phyloP scores from a whole-genome alignment of 2,113 vertebrate genomes.

The Osmerus mordax region DNA sequence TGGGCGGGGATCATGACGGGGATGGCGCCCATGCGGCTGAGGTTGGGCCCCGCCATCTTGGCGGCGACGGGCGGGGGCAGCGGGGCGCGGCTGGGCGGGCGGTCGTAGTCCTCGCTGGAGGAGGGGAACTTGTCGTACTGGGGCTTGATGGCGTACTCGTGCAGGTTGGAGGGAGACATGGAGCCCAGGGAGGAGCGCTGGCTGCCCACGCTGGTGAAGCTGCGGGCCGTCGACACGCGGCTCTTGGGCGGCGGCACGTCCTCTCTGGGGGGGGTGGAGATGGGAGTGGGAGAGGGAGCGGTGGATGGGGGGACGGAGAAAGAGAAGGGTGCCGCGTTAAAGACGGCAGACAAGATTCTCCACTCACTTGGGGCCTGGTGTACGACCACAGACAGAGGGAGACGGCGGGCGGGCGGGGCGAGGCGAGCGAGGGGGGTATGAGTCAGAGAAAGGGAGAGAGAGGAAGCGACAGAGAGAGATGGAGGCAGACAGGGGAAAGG shows the following conservation, averaged over 20 bases:
- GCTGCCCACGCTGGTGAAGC: constrained; percentile 86
- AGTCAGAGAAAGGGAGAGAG: neutral
- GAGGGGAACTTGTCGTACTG: constrained; percentile 92
- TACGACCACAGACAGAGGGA: neutral
- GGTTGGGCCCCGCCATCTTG: constrained; percentile 89
- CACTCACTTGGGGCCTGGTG: neutral
- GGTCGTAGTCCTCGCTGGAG: constrained; percentile 82
- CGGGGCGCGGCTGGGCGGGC: constrained; percentile 74
- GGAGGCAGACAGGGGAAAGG: neutral
- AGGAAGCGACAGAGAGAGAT: constrained; percentile 3
- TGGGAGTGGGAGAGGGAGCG: neutral
- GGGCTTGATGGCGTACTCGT: constrained; percentile 84
- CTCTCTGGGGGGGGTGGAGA: constrained; percentile 73
- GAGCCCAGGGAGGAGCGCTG: constrained; percentile 96
- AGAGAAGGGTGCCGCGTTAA: neutral
- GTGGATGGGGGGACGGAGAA: constrained; percentile 17
- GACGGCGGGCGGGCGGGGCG: neutral
- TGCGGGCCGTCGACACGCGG: constrained; percentile 89
- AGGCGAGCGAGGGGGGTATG: neutral
- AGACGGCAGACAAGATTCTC: neutral
- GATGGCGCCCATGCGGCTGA: constrained; percentile 96
- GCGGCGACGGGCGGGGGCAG: constrained; percentile 70
- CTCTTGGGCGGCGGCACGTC: constrained; percentile 96
- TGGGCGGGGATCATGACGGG: constrained; percentile 97
- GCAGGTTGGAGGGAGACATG: constrained; percentile 97